Conservation (phyloP, 2,113 vertebrate species). For the Phalacrocorax aristotelis region DNA sequence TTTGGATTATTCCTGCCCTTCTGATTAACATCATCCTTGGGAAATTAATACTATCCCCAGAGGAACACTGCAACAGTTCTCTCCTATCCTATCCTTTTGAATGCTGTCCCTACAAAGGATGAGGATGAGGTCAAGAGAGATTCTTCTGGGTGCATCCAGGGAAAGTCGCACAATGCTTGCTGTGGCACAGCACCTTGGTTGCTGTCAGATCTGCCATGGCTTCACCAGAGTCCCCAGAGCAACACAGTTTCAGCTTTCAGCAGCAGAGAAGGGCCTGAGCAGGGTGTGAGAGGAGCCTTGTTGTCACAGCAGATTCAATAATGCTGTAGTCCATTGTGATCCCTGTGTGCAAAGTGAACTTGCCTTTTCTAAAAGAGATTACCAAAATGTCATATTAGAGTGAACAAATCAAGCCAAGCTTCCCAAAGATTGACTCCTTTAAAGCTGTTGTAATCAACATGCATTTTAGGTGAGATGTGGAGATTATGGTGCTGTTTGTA, state of each 20-base stretch:
- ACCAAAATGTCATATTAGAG: not conserved
- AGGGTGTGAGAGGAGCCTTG: not conserved
- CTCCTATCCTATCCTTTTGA: not conserved
- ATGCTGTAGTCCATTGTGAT: rapidly evolving
- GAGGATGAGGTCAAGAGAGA: not conserved
- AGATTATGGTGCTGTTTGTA: not conserved
- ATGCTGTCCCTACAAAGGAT: not conserved
- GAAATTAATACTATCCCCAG: not conserved
- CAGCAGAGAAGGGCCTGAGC: not conserved
- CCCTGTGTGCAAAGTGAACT: not conserved
- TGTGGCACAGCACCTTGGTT: not conserved
- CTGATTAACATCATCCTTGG: not conserved
- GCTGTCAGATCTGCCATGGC: not conserved
- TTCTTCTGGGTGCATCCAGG: not conserved
- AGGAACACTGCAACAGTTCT: not conserved
- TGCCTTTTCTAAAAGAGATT: not conserved
- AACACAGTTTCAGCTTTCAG: not conserved
- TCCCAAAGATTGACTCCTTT: not conserved
- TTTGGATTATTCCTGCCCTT: not conserved
- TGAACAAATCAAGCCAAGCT: not conserved
- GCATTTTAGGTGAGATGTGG: not conserved
- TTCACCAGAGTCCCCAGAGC: not conserved
- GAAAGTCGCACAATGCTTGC: not conserved
- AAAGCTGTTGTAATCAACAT: not conserved
- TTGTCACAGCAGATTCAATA: not conserved